These are phyloP conservation scores for Strigops habroptila DNA, from an alignment of 2,113 vertebrate genomes.

Conservation along the genomic window DNA sequence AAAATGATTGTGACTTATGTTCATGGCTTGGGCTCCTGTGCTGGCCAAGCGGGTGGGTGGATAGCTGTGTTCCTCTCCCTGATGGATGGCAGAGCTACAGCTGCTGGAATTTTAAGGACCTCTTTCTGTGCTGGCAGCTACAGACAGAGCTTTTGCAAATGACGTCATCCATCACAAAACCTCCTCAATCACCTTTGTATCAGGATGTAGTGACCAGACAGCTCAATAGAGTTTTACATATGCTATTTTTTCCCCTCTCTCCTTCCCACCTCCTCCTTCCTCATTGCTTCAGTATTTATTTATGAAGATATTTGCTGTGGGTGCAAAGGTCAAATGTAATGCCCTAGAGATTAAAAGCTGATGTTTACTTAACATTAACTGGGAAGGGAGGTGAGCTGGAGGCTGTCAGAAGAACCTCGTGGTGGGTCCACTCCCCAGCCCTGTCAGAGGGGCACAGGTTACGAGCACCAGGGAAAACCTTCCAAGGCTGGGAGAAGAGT, in stretches of 20 bases:
- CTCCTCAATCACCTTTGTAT: background rate
- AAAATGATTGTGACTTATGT: conserved; percentile 58
- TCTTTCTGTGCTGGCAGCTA: conserved; percentile 40
- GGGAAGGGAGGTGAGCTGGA: background rate
- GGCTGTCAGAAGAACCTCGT: background rate
- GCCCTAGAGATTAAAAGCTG: background rate
- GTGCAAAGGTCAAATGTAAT: background rate
- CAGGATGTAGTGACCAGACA: background rate
- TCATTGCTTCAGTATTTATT: background rate
- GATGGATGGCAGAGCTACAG: conserved; percentile 52
- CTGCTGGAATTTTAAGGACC: conserved; percentile 61
- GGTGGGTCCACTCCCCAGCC: background rate
- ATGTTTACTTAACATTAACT: background rate
- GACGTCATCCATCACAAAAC: conserved; percentile 28
- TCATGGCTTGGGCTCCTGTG: conserved; percentile 32
- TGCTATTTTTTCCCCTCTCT: background rate
- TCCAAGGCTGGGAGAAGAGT: background rate
- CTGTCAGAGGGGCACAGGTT: background rate
- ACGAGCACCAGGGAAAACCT: background rate
- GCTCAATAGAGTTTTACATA: background rate
- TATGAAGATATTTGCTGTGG: background rate
- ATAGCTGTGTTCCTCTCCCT: conserved; percentile 50
- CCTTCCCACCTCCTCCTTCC: background rate
- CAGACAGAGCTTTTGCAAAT: conserved; percentile 10
- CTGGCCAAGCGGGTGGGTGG: conserved; percentile 44